Evolutionary conservation across 2,888 invertebrate genomes (phyloP).

Genomic region (Ametastegia equiseti): DNA sequence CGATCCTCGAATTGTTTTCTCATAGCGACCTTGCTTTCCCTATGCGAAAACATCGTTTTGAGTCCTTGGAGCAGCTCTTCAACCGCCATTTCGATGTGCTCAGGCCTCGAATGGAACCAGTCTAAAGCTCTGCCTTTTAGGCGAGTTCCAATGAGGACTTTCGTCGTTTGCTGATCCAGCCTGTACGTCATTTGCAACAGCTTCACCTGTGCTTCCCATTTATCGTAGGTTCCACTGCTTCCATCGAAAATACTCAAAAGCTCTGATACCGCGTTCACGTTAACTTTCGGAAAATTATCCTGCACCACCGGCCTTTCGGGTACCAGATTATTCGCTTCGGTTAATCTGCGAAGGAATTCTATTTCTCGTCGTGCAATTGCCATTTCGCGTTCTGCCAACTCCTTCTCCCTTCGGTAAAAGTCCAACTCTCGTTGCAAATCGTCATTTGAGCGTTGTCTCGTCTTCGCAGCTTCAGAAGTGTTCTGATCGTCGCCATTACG

Average conservation of each 20-base stretch:
- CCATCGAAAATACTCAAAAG: constrained; percentile 30
- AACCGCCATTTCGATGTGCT: constrained; percentile 30
- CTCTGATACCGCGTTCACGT: neutral
- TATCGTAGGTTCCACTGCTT: constrained; percentile 33
- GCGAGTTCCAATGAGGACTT: constrained; percentile 51
- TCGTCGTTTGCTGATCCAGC: constrained; percentile 40
- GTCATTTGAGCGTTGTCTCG: neutral
- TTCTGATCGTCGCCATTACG: neutral
- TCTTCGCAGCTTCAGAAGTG: no score
- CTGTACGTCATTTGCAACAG: constrained; percentile 32
- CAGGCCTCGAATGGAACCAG: constrained; percentile 50
- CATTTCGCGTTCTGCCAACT: constrained; percentile 50
- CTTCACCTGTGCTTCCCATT: constrained; percentile 46
- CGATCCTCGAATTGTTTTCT: constrained; percentile 50
- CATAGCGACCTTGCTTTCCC: constrained; percentile 19
- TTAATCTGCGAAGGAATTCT: constrained; percentile 40
- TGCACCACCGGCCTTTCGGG: neutral
- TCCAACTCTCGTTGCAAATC: constrained; percentile 2
- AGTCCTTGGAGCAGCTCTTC: constrained; percentile 34
- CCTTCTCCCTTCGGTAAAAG: constrained; percentile 42
- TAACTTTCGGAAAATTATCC: neutral
- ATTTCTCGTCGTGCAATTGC: constrained; percentile 50
- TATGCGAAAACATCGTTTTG: constrained; percentile 44
- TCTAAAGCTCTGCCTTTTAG: constrained; percentile 45
- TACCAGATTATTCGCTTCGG: neutral